These are phyloP conservation scores for Drosophila mauritiana DNA, from an alignment of 1,140 invertebrate species.

Conservation along the genomic window DNA sequence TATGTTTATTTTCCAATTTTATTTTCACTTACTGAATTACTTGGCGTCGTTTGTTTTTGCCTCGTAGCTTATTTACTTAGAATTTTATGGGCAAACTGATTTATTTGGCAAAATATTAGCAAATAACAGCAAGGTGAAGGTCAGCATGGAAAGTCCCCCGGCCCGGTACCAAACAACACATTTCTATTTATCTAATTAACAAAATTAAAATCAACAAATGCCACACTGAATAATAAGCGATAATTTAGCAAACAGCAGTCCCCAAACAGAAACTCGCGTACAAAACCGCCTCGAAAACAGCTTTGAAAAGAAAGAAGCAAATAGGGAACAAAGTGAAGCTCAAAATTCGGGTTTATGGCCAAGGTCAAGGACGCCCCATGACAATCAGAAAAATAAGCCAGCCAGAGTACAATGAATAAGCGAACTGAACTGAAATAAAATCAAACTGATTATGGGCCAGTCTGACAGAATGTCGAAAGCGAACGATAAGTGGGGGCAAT, in stretches of 20 bases:
- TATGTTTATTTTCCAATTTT: conserved; percentile 23
- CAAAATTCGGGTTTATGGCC: conserved; percentile 67
- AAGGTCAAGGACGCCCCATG: conserved; percentile 71
- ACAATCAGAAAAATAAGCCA: conserved; percentile 30
- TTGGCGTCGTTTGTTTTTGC: conserved; percentile 16
- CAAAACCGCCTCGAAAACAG: conserved; percentile 41
- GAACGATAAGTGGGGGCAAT: background rate
- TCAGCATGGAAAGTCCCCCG: conserved; percentile 15
- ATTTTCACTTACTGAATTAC: conserved; percentile 14
- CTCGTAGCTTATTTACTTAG: conserved; percentile 54
- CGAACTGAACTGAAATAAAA: conserved; percentile 40
- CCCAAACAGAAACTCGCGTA: conserved; percentile 4
- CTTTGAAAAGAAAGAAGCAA: conserved; percentile 46
- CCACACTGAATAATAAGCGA: conserved; percentile 62
- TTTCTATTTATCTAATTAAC: conserved; percentile 75
- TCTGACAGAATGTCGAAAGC: conserved; percentile 37
- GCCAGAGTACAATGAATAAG: conserved; percentile 28
- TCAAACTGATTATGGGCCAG: conserved; percentile 50
- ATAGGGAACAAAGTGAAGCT: conserved; percentile 35
- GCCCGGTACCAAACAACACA: conserved; percentile 17
- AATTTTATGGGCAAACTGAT: conserved; percentile 57
- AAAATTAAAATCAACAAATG: conserved; percentile 69
- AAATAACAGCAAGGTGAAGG: conserved; percentile 33
- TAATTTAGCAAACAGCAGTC: conserved; percentile 57
- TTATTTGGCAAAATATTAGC: conserved; percentile 51